These are phyloP conservation scores for Leptura quadrifasciata DNA, from an alignment of 2,888 invertebrate species.

Conservation along the genomic window DNA sequence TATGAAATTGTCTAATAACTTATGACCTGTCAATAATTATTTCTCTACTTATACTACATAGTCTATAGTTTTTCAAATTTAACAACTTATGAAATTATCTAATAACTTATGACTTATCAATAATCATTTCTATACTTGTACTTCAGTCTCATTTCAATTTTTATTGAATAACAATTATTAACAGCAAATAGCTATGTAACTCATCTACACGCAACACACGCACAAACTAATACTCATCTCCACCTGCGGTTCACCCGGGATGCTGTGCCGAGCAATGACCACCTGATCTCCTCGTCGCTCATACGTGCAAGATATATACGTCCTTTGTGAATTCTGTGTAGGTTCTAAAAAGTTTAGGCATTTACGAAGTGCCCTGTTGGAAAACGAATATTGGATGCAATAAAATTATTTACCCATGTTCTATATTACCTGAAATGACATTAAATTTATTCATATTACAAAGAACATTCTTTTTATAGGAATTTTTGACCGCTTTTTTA, in stretches of 20 bases:
- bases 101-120: no score
- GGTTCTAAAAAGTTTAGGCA: constrained; percentile 2
- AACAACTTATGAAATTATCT: no score
- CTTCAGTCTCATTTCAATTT: background rate
- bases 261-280: background rate
- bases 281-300: constrained; percentile 1
- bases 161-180: background rate
- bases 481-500: no score
- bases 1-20: no score
- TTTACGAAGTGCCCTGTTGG: background rate
- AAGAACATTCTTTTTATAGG: no score
- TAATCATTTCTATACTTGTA: no score
- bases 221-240: constrained; percentile 4
- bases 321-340: background rate
- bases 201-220: background rate
- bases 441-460: no score
- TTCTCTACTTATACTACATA: no score
- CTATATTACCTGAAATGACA: no score
- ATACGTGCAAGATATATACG: background rate
- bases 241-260: background rate
- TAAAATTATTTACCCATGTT: background rate
- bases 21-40: no score
- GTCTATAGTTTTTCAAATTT: no score
- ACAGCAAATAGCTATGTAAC: background rate
- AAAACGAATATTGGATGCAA: background rate